phyloP scores from a whole-genome alignment of 2,888 invertebrate species.

The Silvanus unidentatus region DNA sequence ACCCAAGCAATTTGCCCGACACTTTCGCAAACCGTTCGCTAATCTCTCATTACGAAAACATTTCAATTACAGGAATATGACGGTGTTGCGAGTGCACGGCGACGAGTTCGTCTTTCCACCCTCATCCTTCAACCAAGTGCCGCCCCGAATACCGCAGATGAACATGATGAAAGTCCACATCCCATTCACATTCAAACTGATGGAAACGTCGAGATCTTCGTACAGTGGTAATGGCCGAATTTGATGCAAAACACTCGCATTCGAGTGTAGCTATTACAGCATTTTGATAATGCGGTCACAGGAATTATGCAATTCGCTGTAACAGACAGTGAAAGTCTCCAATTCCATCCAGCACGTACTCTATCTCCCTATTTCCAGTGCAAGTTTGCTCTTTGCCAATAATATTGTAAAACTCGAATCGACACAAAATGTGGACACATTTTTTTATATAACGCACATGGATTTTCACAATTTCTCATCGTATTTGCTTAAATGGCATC shows the following conservation, averaged over 20 bases:
- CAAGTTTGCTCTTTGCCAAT: no score
- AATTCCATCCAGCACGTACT: conserved; percentile 25
- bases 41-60: background rate
- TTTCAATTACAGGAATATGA: conserved; percentile 70
- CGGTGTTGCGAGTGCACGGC: conserved; percentile 66
- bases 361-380: conserved; percentile 16
- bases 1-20: no score
- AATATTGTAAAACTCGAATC: no score
- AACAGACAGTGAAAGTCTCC: background rate
- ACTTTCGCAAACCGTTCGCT: no score
- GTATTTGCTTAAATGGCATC: no score
- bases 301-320: background rate
- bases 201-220: conserved; percentile 64
- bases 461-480: no score
- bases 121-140: conserved; percentile 45
- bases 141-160: conserved; percentile 64
- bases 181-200: conserved; percentile 72
- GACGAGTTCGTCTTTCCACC: conserved; percentile 57
- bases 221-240: conserved; percentile 69
- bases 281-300: conserved; percentile 2
- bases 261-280: no score
- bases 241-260: conserved; percentile 7
- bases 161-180: conserved; percentile 81
- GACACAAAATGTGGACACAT: no score
- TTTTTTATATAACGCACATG: no score